Conservation (phyloP, 1,140 invertebrate species). For the Episyrphus balteatus region DNA sequence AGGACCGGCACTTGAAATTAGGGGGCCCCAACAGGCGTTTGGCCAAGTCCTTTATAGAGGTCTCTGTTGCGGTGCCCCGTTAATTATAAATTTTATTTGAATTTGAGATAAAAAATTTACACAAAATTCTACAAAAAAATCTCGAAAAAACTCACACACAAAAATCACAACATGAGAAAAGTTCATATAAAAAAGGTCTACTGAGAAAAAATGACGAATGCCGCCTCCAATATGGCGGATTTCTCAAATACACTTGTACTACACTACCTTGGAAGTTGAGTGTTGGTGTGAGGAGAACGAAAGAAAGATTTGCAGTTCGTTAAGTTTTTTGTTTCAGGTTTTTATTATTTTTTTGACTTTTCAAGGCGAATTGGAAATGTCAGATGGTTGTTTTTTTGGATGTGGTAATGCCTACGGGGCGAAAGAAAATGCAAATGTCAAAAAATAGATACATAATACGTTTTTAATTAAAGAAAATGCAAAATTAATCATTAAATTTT, state of each 20-base stretch:
- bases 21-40: conserved; percentile 1
- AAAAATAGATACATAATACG: too few species aligned
- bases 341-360: too few species aligned
- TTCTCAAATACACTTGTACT: background rate
- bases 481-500: too few species aligned
- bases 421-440: too few species aligned
- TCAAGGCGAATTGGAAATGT: too few species aligned
- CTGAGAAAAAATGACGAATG: conserved; percentile 1
- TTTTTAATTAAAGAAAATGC: too few species aligned
- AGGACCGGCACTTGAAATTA: background rate
- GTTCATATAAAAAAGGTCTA: background rate
- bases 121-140: background rate
- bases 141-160: too few species aligned
- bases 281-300: background rate
- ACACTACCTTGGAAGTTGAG: background rate
- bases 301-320: too few species aligned
- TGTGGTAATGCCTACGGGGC: too few species aligned
- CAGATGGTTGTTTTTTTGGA: too few species aligned
- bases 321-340: too few species aligned
- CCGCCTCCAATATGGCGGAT: conserved; percentile 2
- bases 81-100: background rate
- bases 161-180: background rate
- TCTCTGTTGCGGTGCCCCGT: conserved; percentile 1
- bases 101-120: background rate
- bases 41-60: background rate